These are phyloP conservation scores for Dolomedes plantarius DNA, from an alignment of 2,888 invertebrate species.

Conservation along the genomic window DNA sequence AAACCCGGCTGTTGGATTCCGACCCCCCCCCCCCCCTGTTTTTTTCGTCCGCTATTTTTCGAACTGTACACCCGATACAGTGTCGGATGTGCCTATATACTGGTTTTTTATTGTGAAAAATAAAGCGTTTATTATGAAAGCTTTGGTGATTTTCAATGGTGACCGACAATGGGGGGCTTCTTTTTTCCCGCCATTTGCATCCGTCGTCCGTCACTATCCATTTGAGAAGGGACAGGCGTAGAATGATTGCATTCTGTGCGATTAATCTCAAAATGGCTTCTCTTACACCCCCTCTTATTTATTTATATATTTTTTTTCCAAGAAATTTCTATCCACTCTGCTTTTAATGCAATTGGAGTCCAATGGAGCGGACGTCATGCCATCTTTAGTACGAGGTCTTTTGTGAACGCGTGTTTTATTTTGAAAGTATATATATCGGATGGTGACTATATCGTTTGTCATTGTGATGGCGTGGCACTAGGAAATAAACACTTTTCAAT, in stretches of 20 bases:
- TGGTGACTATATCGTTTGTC: not conserved
- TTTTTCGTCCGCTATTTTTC: not conserved
- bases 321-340: conserved; percentile 5
- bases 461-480: not conserved
- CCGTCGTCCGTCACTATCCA: not conserved
- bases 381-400: not conserved
- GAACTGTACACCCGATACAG: not conserved
- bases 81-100: conserved; percentile 10
- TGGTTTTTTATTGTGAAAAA: conserved; percentile 14
- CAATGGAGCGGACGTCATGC: conserved; percentile 5
- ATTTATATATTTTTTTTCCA: not conserved
- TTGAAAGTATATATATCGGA: not conserved
- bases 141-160: conserved; percentile 46
- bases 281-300: not conserved
- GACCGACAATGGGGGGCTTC: conserved; percentile 32
- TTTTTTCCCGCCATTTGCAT: conserved; percentile 36
- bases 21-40: too few relatives aligned
- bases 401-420: conserved; percentile 4
- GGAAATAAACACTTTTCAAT: not conserved
- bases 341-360: conserved; percentile 11
- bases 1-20: conserved; percentile 7
- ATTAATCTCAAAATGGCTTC: conserved; percentile 12
- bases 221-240: not conserved
- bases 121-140: conserved; percentile 47
- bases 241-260: conserved; percentile 8